Evolutionary conservation across 1,140 invertebrate genomes (phyloP).

Genomic region (Asbolus verrucosus): DNA sequence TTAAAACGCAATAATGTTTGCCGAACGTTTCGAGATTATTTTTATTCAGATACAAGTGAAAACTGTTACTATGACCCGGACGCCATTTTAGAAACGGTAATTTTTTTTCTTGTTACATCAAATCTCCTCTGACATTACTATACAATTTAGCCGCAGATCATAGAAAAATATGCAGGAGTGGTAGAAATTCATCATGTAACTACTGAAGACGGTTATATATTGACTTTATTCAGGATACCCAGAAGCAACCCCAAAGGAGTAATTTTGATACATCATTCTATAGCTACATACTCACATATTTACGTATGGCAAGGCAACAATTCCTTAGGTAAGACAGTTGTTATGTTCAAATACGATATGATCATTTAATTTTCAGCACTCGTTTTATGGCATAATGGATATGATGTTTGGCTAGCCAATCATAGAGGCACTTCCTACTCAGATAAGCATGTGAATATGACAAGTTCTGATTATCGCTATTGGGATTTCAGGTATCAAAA

Average conservation of each 20-base stretch:
- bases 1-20: conserved; percentile 2
- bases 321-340: conserved; percentile 39
- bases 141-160: background rate
- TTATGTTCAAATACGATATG: background rate
- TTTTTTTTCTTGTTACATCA: background rate
- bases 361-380: conserved; percentile 10
- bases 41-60: background rate
- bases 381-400: conserved; percentile 38
- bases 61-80: conserved; percentile 24
- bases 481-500: conserved; percentile 49
- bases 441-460: conserved; percentile 22
- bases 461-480: conserved; percentile 38
- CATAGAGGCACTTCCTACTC: conserved; percentile 46
- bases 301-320: conserved; percentile 41
- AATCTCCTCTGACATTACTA: too few relatives aligned
- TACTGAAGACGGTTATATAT: conserved; percentile 51
- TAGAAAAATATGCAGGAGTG: background rate
- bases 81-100: background rate
- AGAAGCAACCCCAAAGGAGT: conserved; percentile 42
- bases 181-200: conserved; percentile 43
- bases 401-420: conserved; percentile 50
- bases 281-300: background rate
- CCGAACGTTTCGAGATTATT: background rate
- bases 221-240: conserved; percentile 47
- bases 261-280: conserved; percentile 47